Conservation (phyloP, 2,888 invertebrate genomes). For the Leuctra nigra region DNA sequence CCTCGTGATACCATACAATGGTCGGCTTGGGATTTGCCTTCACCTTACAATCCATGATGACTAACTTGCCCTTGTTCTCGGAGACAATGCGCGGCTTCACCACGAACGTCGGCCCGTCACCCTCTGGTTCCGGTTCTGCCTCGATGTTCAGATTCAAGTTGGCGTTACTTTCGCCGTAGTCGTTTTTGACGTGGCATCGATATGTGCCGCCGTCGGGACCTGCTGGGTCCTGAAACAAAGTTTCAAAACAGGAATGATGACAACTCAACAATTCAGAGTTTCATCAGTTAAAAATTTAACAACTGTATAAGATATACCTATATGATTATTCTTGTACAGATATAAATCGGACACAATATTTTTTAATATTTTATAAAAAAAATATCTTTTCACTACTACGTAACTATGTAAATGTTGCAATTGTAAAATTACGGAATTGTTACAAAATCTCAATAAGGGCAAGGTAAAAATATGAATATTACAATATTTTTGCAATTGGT, state of each 20-base stretch:
- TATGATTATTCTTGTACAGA: no score
- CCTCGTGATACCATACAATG: constrained; percentile 78
- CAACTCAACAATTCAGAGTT: background rate
- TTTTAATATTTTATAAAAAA: no score
- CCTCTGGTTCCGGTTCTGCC: constrained; percentile 90
- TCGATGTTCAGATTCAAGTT: constrained; percentile 95
- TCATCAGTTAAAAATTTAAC: background rate
- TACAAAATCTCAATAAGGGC: no score
- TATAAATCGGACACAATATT: no score
- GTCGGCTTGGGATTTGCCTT: constrained; percentile 75
- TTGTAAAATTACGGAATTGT: no score
- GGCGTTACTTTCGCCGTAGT: constrained; percentile 94
- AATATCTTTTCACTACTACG: no score
- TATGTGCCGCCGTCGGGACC: constrained; percentile 80
- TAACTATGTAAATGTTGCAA: no score
- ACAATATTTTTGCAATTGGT: no score
- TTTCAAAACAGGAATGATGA: constrained; percentile 6
- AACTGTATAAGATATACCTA: background rate
- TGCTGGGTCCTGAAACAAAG: constrained; percentile 64
- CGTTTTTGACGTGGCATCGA: constrained; percentile 91
- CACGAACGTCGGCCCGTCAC: constrained; percentile 90
- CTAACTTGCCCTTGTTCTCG: constrained; percentile 69
- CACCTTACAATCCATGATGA: constrained; percentile 83
- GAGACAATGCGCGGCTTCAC: constrained; percentile 85
- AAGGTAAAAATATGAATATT: no score